Conservation (phyloP, 2,113 vertebrate genomes). For the Epinephelus moara region DNA sequence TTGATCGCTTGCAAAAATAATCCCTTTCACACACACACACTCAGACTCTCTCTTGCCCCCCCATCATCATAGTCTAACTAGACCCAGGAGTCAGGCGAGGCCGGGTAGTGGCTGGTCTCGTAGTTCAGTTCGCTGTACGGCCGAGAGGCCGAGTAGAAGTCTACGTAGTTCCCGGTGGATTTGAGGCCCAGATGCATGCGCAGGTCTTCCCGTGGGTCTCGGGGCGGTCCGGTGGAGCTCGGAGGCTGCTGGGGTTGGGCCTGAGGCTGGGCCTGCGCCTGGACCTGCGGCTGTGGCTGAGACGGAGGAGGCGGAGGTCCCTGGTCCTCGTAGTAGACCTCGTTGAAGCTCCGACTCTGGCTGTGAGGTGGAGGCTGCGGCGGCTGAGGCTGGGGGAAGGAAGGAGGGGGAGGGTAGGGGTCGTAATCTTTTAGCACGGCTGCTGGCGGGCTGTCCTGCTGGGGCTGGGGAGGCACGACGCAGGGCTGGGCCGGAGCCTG, state of each 20-base stretch:
- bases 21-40: constrained; percentile 70
- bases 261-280: constrained; percentile 66
- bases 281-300: constrained; percentile 66
- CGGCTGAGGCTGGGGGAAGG: constrained; percentile 80
- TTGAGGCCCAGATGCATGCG: constrained; percentile 99
- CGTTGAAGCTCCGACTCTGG: constrained; percentile 80
- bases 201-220: constrained; percentile 88
- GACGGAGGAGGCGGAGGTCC: constrained; percentile 56
- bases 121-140: constrained; percentile 99
- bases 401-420: constrained; percentile 93
- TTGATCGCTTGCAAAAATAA: constrained; percentile 72
- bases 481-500: constrained; percentile 93
- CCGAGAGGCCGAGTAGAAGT: constrained; percentile 99
- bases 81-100: constrained; percentile 99
- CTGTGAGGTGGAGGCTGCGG: constrained; percentile 79
- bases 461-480: constrained; percentile 82
- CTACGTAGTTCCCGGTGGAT: constrained; percentile 99
- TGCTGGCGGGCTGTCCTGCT: constrained; percentile 90
- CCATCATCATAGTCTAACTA: constrained; percentile 80
- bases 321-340: constrained; percentile 79
- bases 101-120: constrained; percentile 99
- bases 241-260: constrained; percentile 87
- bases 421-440: constrained; percentile 92
- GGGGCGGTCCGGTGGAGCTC: constrained; percentile 79
- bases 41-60: constrained; percentile 55